Evolutionary conservation across 1,140 invertebrate species (phyloP), one percentile per base, ranked within the genome.

Genomic region (Zaprionus tsacasi): DNA sequence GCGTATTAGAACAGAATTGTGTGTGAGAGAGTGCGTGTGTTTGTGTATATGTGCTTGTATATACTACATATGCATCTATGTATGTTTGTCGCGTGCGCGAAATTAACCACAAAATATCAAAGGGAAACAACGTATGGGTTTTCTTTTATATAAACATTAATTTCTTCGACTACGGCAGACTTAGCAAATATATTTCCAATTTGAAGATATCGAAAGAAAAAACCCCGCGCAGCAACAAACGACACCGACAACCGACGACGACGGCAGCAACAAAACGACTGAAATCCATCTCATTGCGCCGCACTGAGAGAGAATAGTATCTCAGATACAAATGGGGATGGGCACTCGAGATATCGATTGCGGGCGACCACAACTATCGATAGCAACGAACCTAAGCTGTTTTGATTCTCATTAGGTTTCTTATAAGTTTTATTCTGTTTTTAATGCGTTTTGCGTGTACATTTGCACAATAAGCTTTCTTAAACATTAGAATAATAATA

Each of bases 401-500:
- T 36, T 25, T 8, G 5, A 17, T 52, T 63, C 30, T 25, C 10
- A 54, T 54, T 54, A n/a, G 30, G 7, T 58, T 87, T 74, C 77
- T 87, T 82, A 87, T 87, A 82, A 71, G 59, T 80, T 87, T 87
- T 88, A 82, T 88, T 88, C 80, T 76, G 60, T 87, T 88, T 85
- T 88, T 69, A 57, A 87, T 87, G 82, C 83, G 80, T 83, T 88
- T 88, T 78, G 81, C 83, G 83, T 89, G 83, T 88, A 89, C 85
- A 89, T 88, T 81, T 88, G 83, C 83, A 88, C 85, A 88, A 74
- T 86, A 86, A 86, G 82, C 82, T 77, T 83, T 76, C 85, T 89
- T 88, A 83, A 45, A 78, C 61, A 73, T 66, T 71, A 76, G 48
- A 76, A 73, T 67, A 73, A 66, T 75, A 82, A 81, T 63, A 61